A percentile compares a stretch with the other conserved stretches of the same genome.
phyloP scores from a whole-genome alignment of 2,113 vertebrate species.

The Epinephelus cyanopodus region DNA sequence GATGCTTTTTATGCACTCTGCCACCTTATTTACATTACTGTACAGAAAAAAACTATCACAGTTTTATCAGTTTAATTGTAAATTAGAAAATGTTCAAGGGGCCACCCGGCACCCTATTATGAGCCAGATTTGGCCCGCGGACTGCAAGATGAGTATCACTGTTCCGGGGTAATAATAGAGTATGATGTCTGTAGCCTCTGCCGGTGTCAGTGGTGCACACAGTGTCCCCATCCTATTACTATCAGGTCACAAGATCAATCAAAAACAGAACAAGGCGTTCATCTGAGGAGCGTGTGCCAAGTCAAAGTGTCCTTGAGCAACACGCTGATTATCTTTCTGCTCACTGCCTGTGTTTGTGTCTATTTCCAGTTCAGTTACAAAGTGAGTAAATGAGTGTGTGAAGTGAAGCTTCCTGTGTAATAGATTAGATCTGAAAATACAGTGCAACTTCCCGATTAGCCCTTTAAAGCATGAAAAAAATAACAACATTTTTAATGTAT shows the following conservation, averaged over 20 bases:
- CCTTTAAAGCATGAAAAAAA: background rate
- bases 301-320: constrained; percentile 16
- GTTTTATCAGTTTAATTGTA: no score
- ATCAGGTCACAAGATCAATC: constrained; percentile 16
- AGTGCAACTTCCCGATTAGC: background rate
- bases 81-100: no score
- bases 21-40: no score
- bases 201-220: background rate
- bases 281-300: background rate
- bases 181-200: background rate
- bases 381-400: background rate
- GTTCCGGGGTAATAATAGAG: background rate
- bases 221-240: background rate
- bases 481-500: background rate
- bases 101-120: no score
- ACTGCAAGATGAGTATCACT: no score
- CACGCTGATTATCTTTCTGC: background rate
- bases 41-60: no score
- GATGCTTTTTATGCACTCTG: no score
- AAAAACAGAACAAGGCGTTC: constrained; percentile 7
- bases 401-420: background rate
- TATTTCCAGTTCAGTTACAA: background rate
- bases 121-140: no score
- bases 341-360: background rate
- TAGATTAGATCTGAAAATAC: background rate